phyloP scores from a whole-genome alignment of 2,113 vertebrate genomes.

The Hippocampus barbouri region DNA sequence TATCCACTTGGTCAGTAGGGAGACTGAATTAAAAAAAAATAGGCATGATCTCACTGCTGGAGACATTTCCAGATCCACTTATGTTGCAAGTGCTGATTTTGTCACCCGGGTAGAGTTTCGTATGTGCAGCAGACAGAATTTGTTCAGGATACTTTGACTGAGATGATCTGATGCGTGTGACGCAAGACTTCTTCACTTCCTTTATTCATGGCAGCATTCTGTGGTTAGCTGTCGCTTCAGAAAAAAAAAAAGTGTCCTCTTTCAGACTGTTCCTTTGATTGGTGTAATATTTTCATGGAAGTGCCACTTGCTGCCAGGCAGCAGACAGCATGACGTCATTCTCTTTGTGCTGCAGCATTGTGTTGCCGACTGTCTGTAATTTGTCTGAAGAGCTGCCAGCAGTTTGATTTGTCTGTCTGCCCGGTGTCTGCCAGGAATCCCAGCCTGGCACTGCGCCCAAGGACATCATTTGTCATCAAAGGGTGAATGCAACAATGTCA shows the following conservation, averaged over 20 bases:
- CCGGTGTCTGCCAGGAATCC: constrained; percentile 30
- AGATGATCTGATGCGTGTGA: constrained; percentile 26
- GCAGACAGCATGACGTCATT: constrained; percentile 48
- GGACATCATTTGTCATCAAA: constrained; percentile 10
- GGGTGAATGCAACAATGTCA: neutral
- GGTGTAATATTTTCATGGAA: constrained; percentile 17
- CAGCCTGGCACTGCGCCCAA: constrained; percentile 26
- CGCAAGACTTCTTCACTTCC: constrained; percentile 8
- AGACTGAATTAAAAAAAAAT: constrained; percentile 16
- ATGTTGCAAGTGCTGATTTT: constrained; percentile 43
- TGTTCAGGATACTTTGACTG: constrained; percentile 24
- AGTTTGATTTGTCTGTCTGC: constrained; percentile 39
- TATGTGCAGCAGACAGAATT: constrained; percentile 7
- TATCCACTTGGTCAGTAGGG: constrained; percentile 11
- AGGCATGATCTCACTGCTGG: constrained; percentile 41
- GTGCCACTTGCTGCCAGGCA: constrained; percentile 35
- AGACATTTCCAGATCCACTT: constrained; percentile 37
- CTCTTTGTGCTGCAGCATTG: constrained; percentile 35
- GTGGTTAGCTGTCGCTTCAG: constrained; percentile 36
- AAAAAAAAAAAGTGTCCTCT: neutral
- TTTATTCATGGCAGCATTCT: constrained; percentile 16
- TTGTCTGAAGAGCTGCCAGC: constrained; percentile 30
- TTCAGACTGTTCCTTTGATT: constrained; percentile 17
- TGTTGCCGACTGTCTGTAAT: constrained; percentile 26
- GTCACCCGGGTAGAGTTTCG: constrained; percentile 45